Percentiles rank a stretch among this genome's conserved stretches.
phyloP scores from a whole-genome alignment of 2,797 vertebrate species.

The Trachurus trachurus region DNA sequence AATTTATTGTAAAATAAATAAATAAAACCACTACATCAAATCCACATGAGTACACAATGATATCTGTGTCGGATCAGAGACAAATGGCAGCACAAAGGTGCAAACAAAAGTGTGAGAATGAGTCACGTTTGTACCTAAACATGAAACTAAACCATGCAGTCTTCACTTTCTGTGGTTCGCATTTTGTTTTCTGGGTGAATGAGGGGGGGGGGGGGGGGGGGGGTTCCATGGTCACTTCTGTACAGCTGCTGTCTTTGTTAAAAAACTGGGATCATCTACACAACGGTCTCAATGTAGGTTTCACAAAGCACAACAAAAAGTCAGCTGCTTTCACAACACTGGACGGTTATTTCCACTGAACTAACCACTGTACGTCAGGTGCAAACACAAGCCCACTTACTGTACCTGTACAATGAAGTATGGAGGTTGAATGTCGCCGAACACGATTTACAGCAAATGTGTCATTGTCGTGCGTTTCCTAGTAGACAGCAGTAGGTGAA shows the following conservation, averaged over 20 bases:
- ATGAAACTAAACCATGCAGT: conserved; percentile 67
- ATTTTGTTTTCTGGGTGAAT: conserved; percentile 33
- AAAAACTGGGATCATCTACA: conserved; percentile 27
- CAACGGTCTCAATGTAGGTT: conserved; percentile 28
- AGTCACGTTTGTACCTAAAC: conserved; percentile 45
- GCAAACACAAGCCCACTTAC: conserved; percentile 42
- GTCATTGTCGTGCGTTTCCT: conserved; percentile 16
- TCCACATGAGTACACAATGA: conserved; percentile 49
- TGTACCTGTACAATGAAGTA: conserved; percentile 37
- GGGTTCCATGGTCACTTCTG: conserved; percentile 22
- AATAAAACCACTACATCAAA: conserved; percentile 62
- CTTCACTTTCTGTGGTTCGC: conserved; percentile 56
- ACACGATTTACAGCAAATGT: conserved; percentile 37
- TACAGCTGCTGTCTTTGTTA: conserved; percentile 20
- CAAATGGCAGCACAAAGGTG: conserved; percentile 39
- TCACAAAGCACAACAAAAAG: conserved; percentile 55
- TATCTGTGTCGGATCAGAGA: conserved; percentile 48
- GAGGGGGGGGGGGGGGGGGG: not conserved
- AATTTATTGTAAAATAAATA: conserved; percentile 81
- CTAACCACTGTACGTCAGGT: conserved; percentile 45
- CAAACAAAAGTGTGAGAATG: conserved; percentile 27
- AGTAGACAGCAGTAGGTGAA: conserved; percentile 13
- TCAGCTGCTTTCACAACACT: conserved; percentile 60
- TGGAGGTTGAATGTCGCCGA: conserved; percentile 11
- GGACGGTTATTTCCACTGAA: conserved; percentile 50